Percentiles rank a stretch among this genome's conserved stretches.
phyloP scores from a whole-genome alignment of 2,888 invertebrate genomes.

The Tuberolachnus salignus region DNA sequence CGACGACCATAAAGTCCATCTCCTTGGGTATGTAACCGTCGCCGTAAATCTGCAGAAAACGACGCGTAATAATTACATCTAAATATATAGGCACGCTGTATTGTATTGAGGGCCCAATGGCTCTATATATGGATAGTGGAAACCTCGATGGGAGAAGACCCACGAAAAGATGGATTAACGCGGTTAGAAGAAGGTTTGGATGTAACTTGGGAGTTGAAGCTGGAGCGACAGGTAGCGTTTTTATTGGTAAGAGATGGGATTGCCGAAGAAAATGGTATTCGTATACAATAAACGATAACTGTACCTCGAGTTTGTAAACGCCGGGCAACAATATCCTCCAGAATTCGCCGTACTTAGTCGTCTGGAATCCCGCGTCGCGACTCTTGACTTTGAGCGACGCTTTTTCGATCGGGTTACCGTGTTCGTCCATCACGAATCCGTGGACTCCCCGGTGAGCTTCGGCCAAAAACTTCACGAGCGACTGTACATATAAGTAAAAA shows the following conservation, averaged over 20 bases:
- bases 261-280: no score
- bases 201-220: no score
- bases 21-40: constrained; percentile 84
- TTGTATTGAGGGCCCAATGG: no score
- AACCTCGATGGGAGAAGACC: no score
- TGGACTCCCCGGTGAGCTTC: constrained; percentile 69
- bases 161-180: no score
- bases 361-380: constrained; percentile 67
- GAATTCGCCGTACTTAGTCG: constrained; percentile 69
- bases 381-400: constrained; percentile 66
- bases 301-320: constrained; percentile 66
- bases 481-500: constrained; percentile 61
- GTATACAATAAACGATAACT: no score
- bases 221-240: no score
- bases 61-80: not conserved
- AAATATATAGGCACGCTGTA: no score
- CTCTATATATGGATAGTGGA: no score
- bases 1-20: constrained; percentile 83
- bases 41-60: constrained; percentile 72
- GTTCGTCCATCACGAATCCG: constrained; percentile 67
- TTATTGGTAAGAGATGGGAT: no score
- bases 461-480: constrained; percentile 66
- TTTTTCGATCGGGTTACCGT: constrained; percentile 64
- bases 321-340: constrained; percentile 72
- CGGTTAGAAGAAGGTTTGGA: no score